These are phyloP conservation scores for Meleagris gallopavo DNA, from an alignment of 2,113 vertebrate genomes.

Conservation along the genomic window DNA sequence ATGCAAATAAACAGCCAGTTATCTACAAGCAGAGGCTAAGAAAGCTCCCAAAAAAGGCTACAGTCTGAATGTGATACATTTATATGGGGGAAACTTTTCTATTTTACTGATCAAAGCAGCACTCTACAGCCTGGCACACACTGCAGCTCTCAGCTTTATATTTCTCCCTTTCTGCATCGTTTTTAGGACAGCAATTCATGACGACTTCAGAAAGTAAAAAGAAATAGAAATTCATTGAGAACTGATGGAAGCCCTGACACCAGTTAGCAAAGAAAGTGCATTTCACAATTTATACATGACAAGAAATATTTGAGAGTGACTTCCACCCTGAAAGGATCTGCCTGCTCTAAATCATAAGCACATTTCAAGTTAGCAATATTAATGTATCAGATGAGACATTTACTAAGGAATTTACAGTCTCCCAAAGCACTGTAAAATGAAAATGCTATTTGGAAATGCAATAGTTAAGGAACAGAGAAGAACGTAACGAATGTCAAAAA, in stretches of 20 bases:
- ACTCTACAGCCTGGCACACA: background rate
- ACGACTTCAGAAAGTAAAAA: background rate
- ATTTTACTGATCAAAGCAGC: conserved; percentile 8
- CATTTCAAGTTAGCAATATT: background rate
- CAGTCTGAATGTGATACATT: background rate
- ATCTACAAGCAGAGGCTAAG: background rate
- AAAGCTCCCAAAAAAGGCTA: background rate
- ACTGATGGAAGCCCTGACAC: background rate
- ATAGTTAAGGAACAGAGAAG: background rate
- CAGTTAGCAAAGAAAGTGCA: background rate
- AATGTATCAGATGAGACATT: background rate
- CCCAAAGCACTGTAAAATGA: background rate
- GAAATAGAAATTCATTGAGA: background rate
- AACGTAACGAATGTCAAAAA: background rate
- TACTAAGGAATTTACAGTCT: background rate
- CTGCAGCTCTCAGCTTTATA: background rate
- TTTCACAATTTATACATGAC: background rate
- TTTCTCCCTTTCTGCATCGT: background rate
- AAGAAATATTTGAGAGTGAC: background rate
- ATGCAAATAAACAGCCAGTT: background rate
- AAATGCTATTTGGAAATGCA: background rate
- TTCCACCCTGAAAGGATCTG: background rate
- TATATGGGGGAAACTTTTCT: background rate
- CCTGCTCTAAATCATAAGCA: background rate
- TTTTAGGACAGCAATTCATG: background rate